Percentiles rank a stretch among this genome's conserved stretches.
These are phyloP conservation scores for Caretta caretta DNA, from an alignment of 2,113 vertebrate genomes.

Conservation along the genomic window DNA sequence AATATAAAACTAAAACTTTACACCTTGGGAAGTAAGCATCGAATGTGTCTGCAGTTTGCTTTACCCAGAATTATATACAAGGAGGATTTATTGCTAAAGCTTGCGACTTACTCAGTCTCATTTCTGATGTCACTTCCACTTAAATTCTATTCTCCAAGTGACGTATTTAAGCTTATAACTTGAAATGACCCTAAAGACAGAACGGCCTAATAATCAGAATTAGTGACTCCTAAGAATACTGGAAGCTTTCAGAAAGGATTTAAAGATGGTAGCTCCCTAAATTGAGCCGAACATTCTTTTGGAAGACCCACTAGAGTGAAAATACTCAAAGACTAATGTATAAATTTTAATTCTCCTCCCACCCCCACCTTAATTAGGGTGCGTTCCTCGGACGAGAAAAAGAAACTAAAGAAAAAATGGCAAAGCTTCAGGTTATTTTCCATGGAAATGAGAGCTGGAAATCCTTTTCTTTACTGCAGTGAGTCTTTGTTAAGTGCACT, in stretches of 20 bases:
- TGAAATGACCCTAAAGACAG: not conserved
- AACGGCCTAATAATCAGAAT: not conserved
- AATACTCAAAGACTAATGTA: not conserved
- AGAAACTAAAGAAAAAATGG: constrained; percentile 44
- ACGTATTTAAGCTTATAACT: not conserved
- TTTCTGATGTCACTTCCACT: not conserved
- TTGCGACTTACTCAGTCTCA: not conserved
- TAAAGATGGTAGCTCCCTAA: not conserved
- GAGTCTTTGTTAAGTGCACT: constrained; percentile 33
- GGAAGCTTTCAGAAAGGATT: not conserved
- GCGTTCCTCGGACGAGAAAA: constrained; percentile 7
- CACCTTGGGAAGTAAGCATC: not conserved
- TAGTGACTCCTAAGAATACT: not conserved
- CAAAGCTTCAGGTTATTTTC: not conserved
- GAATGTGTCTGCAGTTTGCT: not conserved
- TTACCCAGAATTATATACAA: not conserved
- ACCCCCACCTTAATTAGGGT: not conserved
- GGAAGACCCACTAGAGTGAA: not conserved
- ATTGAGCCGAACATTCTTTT: not conserved
- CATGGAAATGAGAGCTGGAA: not conserved
- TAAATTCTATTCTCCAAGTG: not conserved
- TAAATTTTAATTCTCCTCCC: not conserved
- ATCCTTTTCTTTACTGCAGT: constrained; percentile 27
- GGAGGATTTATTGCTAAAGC: not conserved
- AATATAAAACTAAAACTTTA: not conserved